Base-by-base conservation (phyloP, 2,113 vertebrate species). In the Ramphastos sulfuratus region DNA sequence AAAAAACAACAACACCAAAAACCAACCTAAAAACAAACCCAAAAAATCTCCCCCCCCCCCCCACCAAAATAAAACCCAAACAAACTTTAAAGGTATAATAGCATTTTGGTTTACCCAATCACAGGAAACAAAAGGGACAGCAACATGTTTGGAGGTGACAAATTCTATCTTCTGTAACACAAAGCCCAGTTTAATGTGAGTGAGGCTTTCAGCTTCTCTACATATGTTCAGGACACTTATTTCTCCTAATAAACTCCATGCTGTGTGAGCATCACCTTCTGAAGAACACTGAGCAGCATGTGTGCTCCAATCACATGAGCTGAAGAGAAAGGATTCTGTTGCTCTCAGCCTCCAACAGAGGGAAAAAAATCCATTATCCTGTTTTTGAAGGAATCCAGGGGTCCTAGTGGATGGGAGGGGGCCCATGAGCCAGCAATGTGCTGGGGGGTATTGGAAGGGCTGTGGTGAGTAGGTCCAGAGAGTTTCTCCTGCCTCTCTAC, bases 1-100 rank as follows among this genome's bases (percentile, higher is more conserved):
- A 46, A 46, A 46, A 46, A 42, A 11, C 5, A 46, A 18, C 42
- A 46, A 18, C 16, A 46, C 18, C 6, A 44, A 44, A 44, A 44
- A 44, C 6, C 44, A 44, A 46, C 2, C 37, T 39, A 39, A 39
- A 30, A 78, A 6, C 4, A 23, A 55, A 18, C 0, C 2, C 4
- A 7, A 28, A 25, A 69, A 20, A 39, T 39, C 37, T 39, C 18
- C 46, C 46, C 7, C 17, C 17, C 46, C 17, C 46, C 46, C 46
- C 6, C 15, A 42, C 10, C 18, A 48, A 46, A 46, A 46, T 7
- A 46, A 46, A 46, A 42, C 42, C 42, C 42, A 44, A 44, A 44
- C 15, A 44, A 44, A 44, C 46, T 48, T 48, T 48, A 48, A 48
- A 48, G 7, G 17, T 7, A 48, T 19, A 48, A 48, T 19, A 48